Percentiles rank a stretch among this genome's conserved stretches.
Conservation (phyloP, 2,113 vertebrate genomes). For the Lycocorax pyrrhopterus region DNA sequence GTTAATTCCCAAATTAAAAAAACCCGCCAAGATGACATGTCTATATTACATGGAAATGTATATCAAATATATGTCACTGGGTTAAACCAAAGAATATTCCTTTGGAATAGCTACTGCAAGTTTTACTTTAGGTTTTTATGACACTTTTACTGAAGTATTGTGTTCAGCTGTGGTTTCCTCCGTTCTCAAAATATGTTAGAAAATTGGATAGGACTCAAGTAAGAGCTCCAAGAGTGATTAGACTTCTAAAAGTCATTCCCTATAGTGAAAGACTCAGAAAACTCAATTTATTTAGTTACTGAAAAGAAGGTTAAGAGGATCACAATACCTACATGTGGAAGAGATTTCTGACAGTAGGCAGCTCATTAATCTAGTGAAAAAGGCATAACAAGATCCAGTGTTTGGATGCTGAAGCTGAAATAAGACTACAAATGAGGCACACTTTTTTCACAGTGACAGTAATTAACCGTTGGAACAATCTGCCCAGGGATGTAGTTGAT, state of each 20-base stretch:
- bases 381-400: constrained; percentile 46
- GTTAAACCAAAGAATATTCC: neutral
- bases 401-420: constrained; percentile 46
- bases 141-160: neutral
- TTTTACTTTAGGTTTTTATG: neutral
- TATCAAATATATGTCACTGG: neutral
- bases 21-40: neutral
- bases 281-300: constrained; percentile 61
- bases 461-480: constrained; percentile 47
- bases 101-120: neutral
- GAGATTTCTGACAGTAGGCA: constrained; percentile 67
- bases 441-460: constrained; percentile 44
- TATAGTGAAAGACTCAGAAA: constrained; percentile 45
- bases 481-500: constrained; percentile 26
- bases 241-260: constrained; percentile 56
- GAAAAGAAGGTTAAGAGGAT: constrained; percentile 62
- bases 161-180: neutral
- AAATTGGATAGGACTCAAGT: constrained; percentile 17
- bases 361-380: constrained; percentile 63
- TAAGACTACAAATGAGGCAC: constrained; percentile 38
- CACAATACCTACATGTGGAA: constrained; percentile 61
- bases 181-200: neutral
- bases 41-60: neutral
- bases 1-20: neutral
- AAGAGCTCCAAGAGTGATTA: constrained; percentile 43